Base-by-base conservation (phyloP, 2,888 invertebrate species). In the Drosophila gaucha region DNA sequence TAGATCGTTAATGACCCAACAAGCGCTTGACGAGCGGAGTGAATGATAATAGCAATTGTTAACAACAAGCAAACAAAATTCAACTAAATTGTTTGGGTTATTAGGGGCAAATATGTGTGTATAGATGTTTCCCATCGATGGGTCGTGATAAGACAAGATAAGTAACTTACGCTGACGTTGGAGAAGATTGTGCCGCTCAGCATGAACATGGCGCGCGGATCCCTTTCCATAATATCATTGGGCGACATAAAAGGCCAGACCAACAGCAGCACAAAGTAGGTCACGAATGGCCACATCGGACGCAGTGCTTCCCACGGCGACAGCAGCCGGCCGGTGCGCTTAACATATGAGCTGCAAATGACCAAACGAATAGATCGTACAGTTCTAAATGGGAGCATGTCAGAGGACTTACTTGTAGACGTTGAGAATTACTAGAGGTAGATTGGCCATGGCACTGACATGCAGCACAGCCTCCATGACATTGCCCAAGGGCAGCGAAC, bases 171-270 rank as follows among this genome's bases (percentile, higher is more conserved):
- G 90, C 97, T 97, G 89, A 99, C 98, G 92, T 99, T 99, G 24
- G 99, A 98, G 93, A 99, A 99, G 72, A 99, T 96, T 36, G 98
- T 98, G 78, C 99, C 99, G 67, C 97, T 95, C 65, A 97, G 94
- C 90, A 98, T 94, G 91, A 95, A 97, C 92, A 98, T 95, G 55
- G 96, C 94, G 76, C 99, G 93, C 0, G 99, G 98, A 89, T 97
- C 96, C 56, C 92, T 93, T 75, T 96, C 94, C 73, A 99, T 93
- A 79, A 99, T 95, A 90, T 96, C 93, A 68, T 93, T 94, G 6
- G 97, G 97, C 12, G 99, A 99, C 77, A 93, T 93, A 18, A 94
- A 86, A 3, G 96, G 96, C 99, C 99, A 99, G 6, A 94, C 82
- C 0, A 96, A 92, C 76, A 97, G 95, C 33, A 97, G 92, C 0